Percentiles rank a stretch among this genome's conserved stretches.
These are phyloP conservation scores for Ormyrus thymus DNA, from an alignment of 2,888 invertebrate genomes.

Conservation along the genomic window DNA sequence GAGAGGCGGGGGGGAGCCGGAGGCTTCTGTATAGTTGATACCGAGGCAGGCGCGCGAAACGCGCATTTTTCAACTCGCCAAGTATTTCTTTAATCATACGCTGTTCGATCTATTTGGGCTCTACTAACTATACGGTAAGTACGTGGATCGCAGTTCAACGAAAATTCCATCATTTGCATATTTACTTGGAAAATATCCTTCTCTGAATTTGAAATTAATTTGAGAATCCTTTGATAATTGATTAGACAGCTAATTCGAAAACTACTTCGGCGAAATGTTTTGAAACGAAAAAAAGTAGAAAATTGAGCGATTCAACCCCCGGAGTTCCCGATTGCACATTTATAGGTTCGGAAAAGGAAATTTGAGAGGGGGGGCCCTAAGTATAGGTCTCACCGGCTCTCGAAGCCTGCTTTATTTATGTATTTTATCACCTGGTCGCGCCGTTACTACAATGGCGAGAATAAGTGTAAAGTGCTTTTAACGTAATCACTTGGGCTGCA, in stretches of 20 bases:
- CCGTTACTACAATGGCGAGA: slow-evolving; percentile 43
- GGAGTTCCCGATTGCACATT: too few relatives aligned
- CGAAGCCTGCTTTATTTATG: slow-evolving; percentile 40
- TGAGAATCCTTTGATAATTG: too few relatives aligned
- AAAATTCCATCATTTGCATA: too few relatives aligned
- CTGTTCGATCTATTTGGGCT: too few relatives aligned
- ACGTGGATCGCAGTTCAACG: too few relatives aligned
- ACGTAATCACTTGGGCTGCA: slow-evolving; percentile 65
- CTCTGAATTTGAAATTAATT: too few relatives aligned
- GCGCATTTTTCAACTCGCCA: not conserved
- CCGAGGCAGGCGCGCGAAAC: not conserved
- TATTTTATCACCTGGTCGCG: slow-evolving; percentile 54
- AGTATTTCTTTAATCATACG: not conserved
- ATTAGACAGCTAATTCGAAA: too few relatives aligned
- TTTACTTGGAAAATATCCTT: too few relatives aligned
- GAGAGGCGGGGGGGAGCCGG: not conserved
- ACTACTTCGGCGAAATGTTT: too few relatives aligned
- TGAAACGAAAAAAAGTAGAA: too few relatives aligned
- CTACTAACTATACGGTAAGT: too few relatives aligned
- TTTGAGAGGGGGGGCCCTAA: not conserved
- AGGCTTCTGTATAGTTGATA: slow-evolving; percentile 1
- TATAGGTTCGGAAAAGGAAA: slow-evolving; percentile 1
- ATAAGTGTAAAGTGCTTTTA: slow-evolving; percentile 68
- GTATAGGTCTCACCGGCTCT: not conserved
- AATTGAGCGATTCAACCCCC: too few relatives aligned